phyloP scores from a whole-genome alignment of 2,888 invertebrate genomes.

The Chymomyza caudatula region DNA sequence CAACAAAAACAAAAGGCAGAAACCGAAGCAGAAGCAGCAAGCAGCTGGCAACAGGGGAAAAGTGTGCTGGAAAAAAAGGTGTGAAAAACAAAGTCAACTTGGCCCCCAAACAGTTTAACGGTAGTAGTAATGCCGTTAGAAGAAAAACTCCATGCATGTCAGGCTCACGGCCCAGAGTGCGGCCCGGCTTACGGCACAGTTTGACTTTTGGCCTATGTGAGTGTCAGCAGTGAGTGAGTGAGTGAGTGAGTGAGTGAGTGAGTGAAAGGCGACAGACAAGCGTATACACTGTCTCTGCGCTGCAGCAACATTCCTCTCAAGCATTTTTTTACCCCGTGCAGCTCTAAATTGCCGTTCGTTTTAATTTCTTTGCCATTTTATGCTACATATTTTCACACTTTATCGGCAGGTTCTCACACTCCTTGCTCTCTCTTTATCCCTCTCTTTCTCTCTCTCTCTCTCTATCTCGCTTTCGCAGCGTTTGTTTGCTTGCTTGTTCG shows the following conservation, averaged over 20 bases:
- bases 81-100: conserved; percentile 28
- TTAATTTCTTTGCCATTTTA: conserved; percentile 64
- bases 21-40: not conserved
- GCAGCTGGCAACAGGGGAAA: not conserved
- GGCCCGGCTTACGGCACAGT: not conserved
- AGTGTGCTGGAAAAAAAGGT: conserved; percentile 17
- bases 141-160: conserved; percentile 25
- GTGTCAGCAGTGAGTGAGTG: not conserved
- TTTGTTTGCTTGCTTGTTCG: conserved; percentile 21
- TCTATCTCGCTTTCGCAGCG: conserved; percentile 10
- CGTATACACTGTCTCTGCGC: conserved; percentile 19
- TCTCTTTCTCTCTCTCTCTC: not conserved
- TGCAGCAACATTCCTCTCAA: not conserved
- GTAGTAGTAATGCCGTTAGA: conserved; percentile 10
- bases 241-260: not conserved
- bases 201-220: conserved; percentile 52
- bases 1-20: conserved; percentile 4
- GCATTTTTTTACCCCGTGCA: conserved; percentile 4
- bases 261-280: conserved; percentile 22
- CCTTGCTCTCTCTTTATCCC: not conserved
- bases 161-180: conserved; percentile 22
- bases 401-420: conserved; percentile 27
- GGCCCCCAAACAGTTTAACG: conserved; percentile 45
- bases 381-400: conserved; percentile 68
- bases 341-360: conserved; percentile 38